Percentiles rank a stretch among this genome's conserved stretches.
Conservation (phyloP, 2,113 vertebrate species). For the Sturnus vulgaris region DNA sequence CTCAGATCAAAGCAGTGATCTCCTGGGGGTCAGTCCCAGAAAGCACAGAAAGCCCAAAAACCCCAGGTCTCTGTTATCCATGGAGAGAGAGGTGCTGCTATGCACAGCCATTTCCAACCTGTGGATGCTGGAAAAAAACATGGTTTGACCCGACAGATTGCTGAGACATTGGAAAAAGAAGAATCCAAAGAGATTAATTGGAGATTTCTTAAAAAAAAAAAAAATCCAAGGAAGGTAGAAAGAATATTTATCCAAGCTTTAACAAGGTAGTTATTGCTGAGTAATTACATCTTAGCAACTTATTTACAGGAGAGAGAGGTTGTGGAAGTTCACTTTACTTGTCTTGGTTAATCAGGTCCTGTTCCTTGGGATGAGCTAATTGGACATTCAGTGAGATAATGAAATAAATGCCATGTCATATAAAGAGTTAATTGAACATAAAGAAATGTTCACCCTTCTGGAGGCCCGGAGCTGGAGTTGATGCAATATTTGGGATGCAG, state of each 20-base stretch:
- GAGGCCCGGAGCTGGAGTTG: background rate
- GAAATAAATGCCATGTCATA: slow-evolving; percentile 33
- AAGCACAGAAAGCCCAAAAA: no score
- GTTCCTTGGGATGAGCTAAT: slow-evolving; percentile 25
- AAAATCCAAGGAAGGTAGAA: background rate
- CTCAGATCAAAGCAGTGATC: no score
- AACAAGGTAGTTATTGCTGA: background rate
- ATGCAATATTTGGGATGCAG: slow-evolving; percentile 35
- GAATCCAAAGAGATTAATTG: background rate
- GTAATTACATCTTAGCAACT: background rate
- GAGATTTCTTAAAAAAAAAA: background rate
- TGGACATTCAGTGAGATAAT: slow-evolving; percentile 39
- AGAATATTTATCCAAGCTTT: background rate
- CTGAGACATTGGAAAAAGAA: background rate
- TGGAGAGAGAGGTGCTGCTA: background rate
- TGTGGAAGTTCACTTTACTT: slow-evolving; percentile 32
- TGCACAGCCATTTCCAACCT: background rate
- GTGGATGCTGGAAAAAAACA: background rate
- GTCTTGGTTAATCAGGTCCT: slow-evolving; percentile 32
- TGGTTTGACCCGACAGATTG: background rate
- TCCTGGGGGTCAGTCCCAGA: no score
- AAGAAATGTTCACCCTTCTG: background rate
- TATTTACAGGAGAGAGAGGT: slow-evolving; percentile 22
- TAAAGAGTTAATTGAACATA: slow-evolving; percentile 55
- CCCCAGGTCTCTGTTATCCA: background rate